Conservation (phyloP, 2,888 invertebrate species). For the Pilophorus perplexus region DNA sequence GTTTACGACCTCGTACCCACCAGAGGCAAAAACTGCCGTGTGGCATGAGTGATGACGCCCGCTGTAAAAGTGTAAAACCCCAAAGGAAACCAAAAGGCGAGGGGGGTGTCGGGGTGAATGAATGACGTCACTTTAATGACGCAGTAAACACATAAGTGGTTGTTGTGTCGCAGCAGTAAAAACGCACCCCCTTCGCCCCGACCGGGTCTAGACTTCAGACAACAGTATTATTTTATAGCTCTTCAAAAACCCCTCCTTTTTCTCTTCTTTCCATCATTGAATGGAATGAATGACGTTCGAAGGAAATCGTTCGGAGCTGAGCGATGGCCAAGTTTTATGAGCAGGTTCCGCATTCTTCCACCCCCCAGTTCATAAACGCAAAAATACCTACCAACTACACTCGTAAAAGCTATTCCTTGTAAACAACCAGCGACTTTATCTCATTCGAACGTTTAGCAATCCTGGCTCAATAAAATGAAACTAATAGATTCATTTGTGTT, state of each 20-base stretch:
- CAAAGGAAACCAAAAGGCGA: not conserved
- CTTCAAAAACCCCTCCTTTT: constrained; percentile 12
- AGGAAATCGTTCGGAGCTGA: constrained; percentile 9
- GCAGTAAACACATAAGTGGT: constrained; percentile 39
- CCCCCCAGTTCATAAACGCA: too few species aligned
- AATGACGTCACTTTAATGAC: constrained; percentile 41
- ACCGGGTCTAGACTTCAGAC: constrained; percentile 34
- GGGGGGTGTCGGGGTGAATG: constrained; percentile 21
- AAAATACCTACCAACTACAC: too few species aligned
- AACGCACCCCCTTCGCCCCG: constrained; percentile 9
- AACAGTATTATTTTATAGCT: constrained; percentile 35
- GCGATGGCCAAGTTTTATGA: not conserved
- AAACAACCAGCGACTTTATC: too few species aligned
- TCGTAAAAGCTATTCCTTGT: too few species aligned
- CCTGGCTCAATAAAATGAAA: too few species aligned
- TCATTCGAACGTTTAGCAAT: too few species aligned
- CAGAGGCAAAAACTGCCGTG: constrained; percentile 7
- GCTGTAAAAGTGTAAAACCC: constrained; percentile 30
- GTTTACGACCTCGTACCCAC: constrained; percentile 15
- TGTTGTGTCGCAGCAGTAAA: constrained; percentile 38
- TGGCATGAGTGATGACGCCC: constrained; percentile 23
- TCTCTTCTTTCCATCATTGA: not conserved
- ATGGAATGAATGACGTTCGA: constrained; percentile 2
- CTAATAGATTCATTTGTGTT: too few species aligned
- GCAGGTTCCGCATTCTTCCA: not conserved